Evolutionary conservation across 2,797 vertebrate species (phyloP).

Genomic region (Poecile montanus): DNA sequence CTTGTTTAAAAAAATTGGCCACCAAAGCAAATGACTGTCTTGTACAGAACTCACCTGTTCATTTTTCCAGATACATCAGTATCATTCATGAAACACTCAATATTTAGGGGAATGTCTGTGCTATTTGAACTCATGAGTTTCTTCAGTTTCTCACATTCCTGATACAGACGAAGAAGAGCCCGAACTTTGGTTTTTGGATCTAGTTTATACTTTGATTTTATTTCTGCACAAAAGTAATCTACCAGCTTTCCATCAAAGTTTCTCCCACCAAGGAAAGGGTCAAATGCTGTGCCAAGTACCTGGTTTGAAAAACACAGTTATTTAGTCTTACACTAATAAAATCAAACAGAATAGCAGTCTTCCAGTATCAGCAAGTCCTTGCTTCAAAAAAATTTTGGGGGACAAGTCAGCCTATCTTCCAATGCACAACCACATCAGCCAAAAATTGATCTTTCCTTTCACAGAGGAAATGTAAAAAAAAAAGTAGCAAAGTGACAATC

Average conservation of each 20-base stretch:
- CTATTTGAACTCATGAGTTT: conserved; percentile 85
- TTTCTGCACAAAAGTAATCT: conserved; percentile 82
- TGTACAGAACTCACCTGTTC: conserved; percentile 74
- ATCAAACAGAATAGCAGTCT: neutral
- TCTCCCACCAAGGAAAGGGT: conserved; percentile 82
- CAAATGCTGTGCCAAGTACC: conserved; percentile 84
- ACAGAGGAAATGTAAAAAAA: neutral
- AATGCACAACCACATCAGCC: neutral
- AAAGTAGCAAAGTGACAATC: neutral
- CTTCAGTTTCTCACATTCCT: conserved; percentile 85
- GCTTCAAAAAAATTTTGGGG: neutral
- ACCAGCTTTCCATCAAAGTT: conserved; percentile 83
- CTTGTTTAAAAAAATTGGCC: neutral
- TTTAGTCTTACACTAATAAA: neutral
- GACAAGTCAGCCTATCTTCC: neutral
- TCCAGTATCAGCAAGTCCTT: neutral
- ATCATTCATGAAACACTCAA: conserved; percentile 84
- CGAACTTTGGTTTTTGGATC: conserved; percentile 80
- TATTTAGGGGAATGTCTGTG: conserved; percentile 80
- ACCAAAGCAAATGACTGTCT: neutral
- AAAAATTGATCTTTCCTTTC: neutral
- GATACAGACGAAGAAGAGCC: conserved; percentile 80
- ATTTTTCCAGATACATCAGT: conserved; percentile 81
- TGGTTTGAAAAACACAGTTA: conserved; percentile 36
- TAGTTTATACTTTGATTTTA: conserved; percentile 81